Evolutionary conservation across 2,797 vertebrate genomes (phyloP), one percentile per base, ranked within the genome.

Genomic region (Menidia menidia): DNA sequence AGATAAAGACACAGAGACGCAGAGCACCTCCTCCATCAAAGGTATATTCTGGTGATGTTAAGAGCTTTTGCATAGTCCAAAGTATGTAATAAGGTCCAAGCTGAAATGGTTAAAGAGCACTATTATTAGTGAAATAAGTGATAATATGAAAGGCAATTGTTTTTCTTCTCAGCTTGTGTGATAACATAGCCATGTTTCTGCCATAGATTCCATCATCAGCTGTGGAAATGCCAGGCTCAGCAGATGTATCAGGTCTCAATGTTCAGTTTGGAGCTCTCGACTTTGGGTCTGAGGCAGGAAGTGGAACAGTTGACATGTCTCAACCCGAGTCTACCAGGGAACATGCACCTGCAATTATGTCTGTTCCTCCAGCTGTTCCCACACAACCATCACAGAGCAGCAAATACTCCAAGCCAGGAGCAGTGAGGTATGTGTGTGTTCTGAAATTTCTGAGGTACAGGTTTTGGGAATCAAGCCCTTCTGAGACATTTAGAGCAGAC

Each of bases 211-310:
- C 97, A 4, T 95, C 95, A 0, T 97, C 96, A 19, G 98, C 98
- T 44, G 98, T 99, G 78, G 97, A 98, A 88, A 98, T 99, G 98
- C 97, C 98, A 1, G 97, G 97, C 52, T 96, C 96, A 42, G 88
- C 96, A 14, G 97, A 99, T 33, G 78, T 99, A 66, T 94, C 94
- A 31, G 97, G 95, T 31, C 93, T 99, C 77, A 98, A 99, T 72
- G 95, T 99, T 82, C 97, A 99, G 88, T 99, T 99, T 87, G 98
- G 98, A 42, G 97, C 97, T 56, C 90, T 99, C 50, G 97, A 98
- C 90, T 99, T 99, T 90, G 97, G 96, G 60, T 95, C 97, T 54
- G 97, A 98, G 80, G 85, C 95, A 35, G 87, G 91, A 3, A 88
- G 77, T 69, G 88, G 75, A 41, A 1, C 95, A 4, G 91, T 93